phyloP scores from a whole-genome alignment of 2,113 vertebrate genomes.

The Xerus inauris region DNA sequence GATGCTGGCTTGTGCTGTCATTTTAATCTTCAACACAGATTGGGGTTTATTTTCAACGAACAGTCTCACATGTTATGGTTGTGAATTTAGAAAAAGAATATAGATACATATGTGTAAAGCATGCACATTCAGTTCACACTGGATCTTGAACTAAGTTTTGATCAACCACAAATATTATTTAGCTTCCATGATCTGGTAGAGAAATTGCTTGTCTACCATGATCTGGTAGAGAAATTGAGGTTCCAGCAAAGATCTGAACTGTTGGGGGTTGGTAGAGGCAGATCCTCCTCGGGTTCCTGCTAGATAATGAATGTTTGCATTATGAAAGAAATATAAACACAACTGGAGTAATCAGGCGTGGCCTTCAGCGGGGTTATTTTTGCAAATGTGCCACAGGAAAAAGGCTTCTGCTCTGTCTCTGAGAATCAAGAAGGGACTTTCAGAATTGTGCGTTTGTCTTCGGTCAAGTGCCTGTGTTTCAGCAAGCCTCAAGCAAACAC shows the following conservation, averaged over 20 bases:
- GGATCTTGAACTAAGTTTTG: neutral
- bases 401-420: neutral
- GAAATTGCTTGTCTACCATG: neutral
- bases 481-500: conserved; percentile 47
- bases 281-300: neutral
- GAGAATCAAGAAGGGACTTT: neutral
- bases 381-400: too few species aligned
- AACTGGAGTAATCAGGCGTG: neutral
- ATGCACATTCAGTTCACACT: neutral
- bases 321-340: neutral
- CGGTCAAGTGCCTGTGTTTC: neutral
- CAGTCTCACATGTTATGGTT: neutral
- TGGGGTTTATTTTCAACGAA: neutral
- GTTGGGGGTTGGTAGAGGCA: neutral
- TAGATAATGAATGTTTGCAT: neutral
- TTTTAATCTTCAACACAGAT: neutral
- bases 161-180: neutral
- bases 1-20: neutral
- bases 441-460: neutral
- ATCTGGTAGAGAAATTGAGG: neutral
- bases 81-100: neutral
- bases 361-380: neutral
- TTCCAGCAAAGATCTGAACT: neutral
- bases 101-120: neutral
- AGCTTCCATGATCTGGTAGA: neutral